Conservation (phyloP, 2,797 vertebrate genomes). For the Sebastes trivittatus region DNA sequence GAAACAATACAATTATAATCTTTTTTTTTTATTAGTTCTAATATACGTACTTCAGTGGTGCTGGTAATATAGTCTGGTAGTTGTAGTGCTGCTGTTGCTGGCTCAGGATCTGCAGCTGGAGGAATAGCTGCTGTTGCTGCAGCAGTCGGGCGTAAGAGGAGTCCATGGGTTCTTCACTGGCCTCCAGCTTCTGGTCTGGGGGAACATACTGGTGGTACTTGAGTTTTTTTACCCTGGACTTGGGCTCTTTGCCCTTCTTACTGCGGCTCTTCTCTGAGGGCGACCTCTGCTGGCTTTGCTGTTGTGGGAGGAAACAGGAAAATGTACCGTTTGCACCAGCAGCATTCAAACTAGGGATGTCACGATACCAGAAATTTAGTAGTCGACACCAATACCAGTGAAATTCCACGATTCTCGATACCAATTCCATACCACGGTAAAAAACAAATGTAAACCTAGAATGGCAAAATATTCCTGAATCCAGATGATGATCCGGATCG, state of each 20-base stretch:
- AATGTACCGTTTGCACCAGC: not conserved
- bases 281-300: slow-evolving; percentile 96
- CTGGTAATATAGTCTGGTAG: slow-evolving; percentile 97
- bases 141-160: slow-evolving; percentile 95
- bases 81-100: slow-evolving; percentile 98
- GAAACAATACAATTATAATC: not conserved
- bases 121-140: slow-evolving; percentile 98
- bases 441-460: not conserved
- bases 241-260: slow-evolving; percentile 95
- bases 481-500: no score
- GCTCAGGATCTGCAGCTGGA: slow-evolving; percentile 98
- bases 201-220: slow-evolving; percentile 99
- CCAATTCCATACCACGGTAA: not conserved
- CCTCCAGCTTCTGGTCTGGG: slow-evolving; percentile 96
- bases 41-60: slow-evolving; percentile 91
- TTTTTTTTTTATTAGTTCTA: not conserved
- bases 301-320: slow-evolving; percentile 21
- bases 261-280: slow-evolving; percentile 92
- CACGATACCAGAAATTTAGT: not conserved
- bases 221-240: slow-evolving; percentile 93
- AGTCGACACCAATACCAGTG: not conserved
- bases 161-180: slow-evolving; percentile 92
- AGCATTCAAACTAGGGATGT: not conserved
- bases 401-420: not conserved
- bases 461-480: no score